Evolutionary conservation across 2,888 invertebrate genomes (phyloP).

Genomic region (Cloeon dipterum): DNA sequence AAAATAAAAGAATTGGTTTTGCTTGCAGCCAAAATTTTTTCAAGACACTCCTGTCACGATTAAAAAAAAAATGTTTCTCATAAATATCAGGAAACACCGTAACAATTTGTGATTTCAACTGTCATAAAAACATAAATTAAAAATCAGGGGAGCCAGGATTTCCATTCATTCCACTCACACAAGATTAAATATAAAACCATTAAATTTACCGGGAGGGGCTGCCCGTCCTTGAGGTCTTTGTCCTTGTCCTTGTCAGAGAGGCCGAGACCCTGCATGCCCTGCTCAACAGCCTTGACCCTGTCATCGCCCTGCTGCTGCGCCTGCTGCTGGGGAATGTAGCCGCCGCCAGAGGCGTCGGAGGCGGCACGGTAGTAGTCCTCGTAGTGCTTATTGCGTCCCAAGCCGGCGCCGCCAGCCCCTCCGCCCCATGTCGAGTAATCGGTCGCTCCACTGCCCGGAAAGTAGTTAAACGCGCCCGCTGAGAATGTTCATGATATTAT

Average conservation of each 20-base stretch:
- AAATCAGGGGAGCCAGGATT: too few species aligned
- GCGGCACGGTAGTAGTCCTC: constrained; percentile 53
- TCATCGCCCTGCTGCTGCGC: constrained; percentile 15
- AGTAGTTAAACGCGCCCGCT: constrained; percentile 46
- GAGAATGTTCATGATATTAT: too few species aligned
- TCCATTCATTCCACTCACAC: too few species aligned
- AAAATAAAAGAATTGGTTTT: too few species aligned
- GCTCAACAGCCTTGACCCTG: constrained; percentile 49
- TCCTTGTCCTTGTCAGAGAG: constrained; percentile 16
- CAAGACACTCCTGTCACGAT: too few species aligned
- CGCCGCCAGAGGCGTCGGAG: constrained; percentile 13
- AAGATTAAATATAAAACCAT: too few species aligned
- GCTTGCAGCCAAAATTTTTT: too few species aligned
- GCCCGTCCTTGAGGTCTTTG: constrained; percentile 15
- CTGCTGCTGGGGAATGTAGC: constrained; percentile 13
- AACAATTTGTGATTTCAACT: too few species aligned
- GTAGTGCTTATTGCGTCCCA: constrained; percentile 36
- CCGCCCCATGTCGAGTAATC: constrained; percentile 69
- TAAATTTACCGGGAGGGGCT: too few species aligned
- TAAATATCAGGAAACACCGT: too few species aligned
- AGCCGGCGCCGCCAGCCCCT: constrained; percentile 27
- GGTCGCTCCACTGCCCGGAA: constrained; percentile 38
- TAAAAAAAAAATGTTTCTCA: too few species aligned
- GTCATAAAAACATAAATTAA: too few species aligned
- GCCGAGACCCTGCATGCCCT: constrained; percentile 51